A percentile compares a stretch with the other conserved stretches of the same genome.
Conservation (phyloP, 92 coral and sea anemone species). For the Plumapathes pennacea region DNA sequence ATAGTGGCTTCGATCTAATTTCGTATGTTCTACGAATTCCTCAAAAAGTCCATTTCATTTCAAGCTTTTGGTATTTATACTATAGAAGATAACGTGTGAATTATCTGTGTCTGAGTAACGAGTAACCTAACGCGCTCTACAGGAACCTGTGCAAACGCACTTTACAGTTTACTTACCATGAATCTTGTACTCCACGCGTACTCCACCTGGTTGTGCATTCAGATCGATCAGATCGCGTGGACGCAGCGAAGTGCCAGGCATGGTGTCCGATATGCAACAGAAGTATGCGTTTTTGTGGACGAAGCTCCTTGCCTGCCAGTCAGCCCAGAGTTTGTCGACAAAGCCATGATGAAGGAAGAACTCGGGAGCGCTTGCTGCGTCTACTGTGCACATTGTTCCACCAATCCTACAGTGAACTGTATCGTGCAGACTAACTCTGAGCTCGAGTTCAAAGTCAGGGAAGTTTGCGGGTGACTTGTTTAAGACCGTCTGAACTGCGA, state of each 20-base stretch:
- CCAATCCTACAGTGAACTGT: slow-evolving; percentile 73
- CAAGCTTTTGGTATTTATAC: no score
- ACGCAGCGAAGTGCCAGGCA: slow-evolving; percentile 49
- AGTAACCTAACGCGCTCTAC: no score
- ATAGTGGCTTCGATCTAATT: no score
- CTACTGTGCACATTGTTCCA: slow-evolving; percentile 77
- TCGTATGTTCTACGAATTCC: no score
- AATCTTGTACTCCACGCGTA: slow-evolving; percentile 54
- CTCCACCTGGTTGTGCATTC: slow-evolving; percentile 50
- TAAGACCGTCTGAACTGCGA: slow-evolving; percentile 49
- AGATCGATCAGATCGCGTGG: slow-evolving; percentile 48
- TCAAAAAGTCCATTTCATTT: no score
- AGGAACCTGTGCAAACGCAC: no score
- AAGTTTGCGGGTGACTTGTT: slow-evolving; percentile 22
- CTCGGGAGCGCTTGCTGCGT: slow-evolving; percentile 91
- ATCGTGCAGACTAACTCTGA: slow-evolving; percentile 68
- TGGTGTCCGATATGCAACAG: slow-evolving; percentile 2
- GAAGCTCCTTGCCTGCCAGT: slow-evolving; percentile 78
- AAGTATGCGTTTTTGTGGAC: slow-evolving; percentile 50
- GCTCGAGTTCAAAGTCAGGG: slow-evolving; percentile 57
- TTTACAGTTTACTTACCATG: no score
- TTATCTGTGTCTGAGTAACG: no score
- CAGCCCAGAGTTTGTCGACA: slow-evolving; percentile 87
- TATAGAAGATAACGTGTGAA: no score
- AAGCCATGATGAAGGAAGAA: slow-evolving; percentile 89